Base-by-base conservation (phyloP, 2,113 vertebrate species). In the Beaufortia kweichowensis region DNA sequence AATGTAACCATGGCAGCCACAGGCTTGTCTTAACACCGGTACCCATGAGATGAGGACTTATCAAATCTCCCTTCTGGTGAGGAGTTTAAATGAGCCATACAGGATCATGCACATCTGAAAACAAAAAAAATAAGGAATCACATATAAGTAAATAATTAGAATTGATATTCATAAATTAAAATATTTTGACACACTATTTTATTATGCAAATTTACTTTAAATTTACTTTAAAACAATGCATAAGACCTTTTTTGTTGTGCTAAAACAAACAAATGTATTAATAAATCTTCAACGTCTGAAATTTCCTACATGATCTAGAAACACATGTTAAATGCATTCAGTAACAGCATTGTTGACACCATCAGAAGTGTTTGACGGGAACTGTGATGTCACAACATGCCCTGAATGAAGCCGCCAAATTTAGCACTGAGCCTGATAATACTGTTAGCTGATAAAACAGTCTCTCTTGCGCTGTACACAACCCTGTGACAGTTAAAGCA, bases 341-440 rank as follows among this genome's bases (percentile, higher is more conserved):
- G 15, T 15, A 4, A 71, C 28, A 11, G 29, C 17, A 50, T 14
- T 24, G 43, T 61, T 68, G 41, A 67, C 43, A 78, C 14, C 29
- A 29, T 39, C 23, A 31, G 17, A 41, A n/a, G n/a, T n/a, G n/a
- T n/a, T n/a, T n/a, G n/a, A 39, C 65, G 31, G 31, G 35, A 66
- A 31, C 8, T 67, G 63, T 84, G 84, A 73, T 78, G 79, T 79
- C 82, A 64, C 85, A 80, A 76, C 71, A 76, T 57, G 79, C 63
- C 84, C 80, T 89, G 76, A 88, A 79, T 82, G 70, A 56, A 46
- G 67, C 43, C 60, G 82, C 80, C 85, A 87, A 75, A 90, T 89
- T 89, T 88, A 88, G 86, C 84, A 73, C 79, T 89, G 88, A 89
- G 88, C 89, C 86, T 62, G 78, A 83, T 91, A 88, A 87, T 84